These are phyloP conservation scores for Acanthornis magna DNA, from an alignment of 2,797 vertebrate genomes.

Conservation along the genomic window DNA sequence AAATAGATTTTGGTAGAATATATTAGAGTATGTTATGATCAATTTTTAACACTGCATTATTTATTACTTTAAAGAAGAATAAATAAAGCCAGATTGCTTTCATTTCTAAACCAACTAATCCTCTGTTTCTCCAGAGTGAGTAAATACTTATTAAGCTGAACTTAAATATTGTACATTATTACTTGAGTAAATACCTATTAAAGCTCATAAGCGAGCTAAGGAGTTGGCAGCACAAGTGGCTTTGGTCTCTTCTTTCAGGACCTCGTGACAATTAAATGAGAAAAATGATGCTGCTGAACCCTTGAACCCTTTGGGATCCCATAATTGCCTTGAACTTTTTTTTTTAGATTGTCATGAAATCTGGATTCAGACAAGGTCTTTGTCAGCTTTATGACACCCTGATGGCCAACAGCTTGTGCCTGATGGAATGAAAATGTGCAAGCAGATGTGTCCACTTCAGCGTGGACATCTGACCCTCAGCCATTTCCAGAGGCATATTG, in stretches of 20 bases:
- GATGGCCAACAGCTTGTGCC: background rate
- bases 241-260: background rate
- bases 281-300: background rate
- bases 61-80: conserved; percentile 38
- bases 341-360: background rate
- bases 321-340: background rate
- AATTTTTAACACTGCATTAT: conserved; percentile 43
- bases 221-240: background rate
- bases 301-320: background rate
- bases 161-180: conserved; percentile 4
- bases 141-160: conserved; percentile 19
- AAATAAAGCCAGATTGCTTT: conserved; percentile 30
- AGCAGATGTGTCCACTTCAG: background rate
- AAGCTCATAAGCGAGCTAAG: background rate
- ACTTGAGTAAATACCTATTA: conserved; percentile 7
- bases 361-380: background rate
- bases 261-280: background rate
- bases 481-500: background rate
- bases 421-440: background rate
- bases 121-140: background rate
- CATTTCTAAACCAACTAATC: conserved; percentile 5
- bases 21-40: background rate
- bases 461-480: background rate
- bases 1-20: conserved; percentile 18
- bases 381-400: background rate